Base-by-base conservation (phyloP, 2,888 invertebrate genomes). In the Eupithecia centaureata region DNA sequence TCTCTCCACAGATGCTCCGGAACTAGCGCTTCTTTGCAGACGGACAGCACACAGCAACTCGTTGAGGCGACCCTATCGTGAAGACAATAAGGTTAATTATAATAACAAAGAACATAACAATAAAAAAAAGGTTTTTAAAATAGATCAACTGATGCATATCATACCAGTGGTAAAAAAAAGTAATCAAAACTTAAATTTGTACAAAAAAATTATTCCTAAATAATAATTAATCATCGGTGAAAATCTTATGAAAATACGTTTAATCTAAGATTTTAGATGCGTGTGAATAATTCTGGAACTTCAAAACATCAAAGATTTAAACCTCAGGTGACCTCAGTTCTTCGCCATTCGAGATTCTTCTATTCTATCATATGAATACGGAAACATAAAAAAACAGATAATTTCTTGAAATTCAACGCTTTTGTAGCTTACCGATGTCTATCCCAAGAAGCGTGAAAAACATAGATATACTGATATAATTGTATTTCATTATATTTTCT, bases 41-140 rank as follows among this genome's bases (percentile, higher is more conserved):
- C 97, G 94, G 78, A 98, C 96, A 76, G 98, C 97, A 18, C 98
- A 97, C 74, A 98, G 93, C 79, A 99, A 91, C 91, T 99, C 98
- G 86, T 97, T 98, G 65, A 99, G 94, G 63, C 98, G 96, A 68
- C 98, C 98, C 96, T 97, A 71, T 60, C 27, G 63, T 15, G 67
- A 65, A 47, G 22, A 12, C 22, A 10, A 22, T 47, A 47, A 47
- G 47, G 22, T 47, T 47, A 10, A 47, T 47, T 47, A 18, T 42
- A 42, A 18, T 42, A 42, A 30, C 18, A 5, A 22, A 22, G 12
- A 22, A 12, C 3, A 18, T 42, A 18, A n/a, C n/a, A n/a, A n/a
- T n/a, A n/a, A n/a, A n/a, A n/a, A n/a, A n/a, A n/a, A n/a, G n/a
- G n/a, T n/a, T n/a, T n/a, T n/a, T n/a, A n/a, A n/a, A n/a, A n/a